Evolutionary conservation across 2,113 vertebrate genomes (phyloP).

Genomic region (Charadrius vociferus): DNA sequence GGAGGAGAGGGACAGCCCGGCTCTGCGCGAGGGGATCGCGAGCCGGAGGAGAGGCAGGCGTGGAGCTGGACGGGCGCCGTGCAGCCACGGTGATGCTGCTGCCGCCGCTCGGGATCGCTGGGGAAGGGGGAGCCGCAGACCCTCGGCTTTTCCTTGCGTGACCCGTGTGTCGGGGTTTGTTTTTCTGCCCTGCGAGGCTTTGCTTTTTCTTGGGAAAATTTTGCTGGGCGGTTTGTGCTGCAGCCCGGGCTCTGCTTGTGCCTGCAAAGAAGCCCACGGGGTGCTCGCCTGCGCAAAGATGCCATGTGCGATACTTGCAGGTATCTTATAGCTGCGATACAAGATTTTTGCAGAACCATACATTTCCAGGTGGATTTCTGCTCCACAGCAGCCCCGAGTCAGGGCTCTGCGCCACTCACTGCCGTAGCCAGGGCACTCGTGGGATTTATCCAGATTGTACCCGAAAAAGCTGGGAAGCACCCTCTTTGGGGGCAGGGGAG

Average conservation of each 20-base stretch:
- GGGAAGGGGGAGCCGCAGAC: neutral
- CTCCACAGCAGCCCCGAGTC: neutral
- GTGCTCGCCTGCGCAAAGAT: rapidly evolving
- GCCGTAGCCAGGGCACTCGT: too few relatives aligned
- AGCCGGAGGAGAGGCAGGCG: neutral
- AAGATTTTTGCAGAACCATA: rapidly evolving
- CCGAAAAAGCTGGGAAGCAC: neutral
- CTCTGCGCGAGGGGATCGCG: neutral
- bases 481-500: too few relatives aligned
- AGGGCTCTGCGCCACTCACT: neutral
- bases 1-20: neutral
- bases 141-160: neutral
- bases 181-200: neutral
- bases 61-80: neutral
- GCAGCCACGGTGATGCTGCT: neutral
- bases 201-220: neutral
- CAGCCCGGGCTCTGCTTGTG: neutral
- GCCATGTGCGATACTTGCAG: rapidly evolving
- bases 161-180: rapidly evolving
- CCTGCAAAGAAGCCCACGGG: neutral
- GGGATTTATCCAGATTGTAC: neutral
- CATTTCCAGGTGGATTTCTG: neutral
- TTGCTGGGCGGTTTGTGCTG: neutral
- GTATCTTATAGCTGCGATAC: neutral
- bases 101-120: neutral